Percentiles rank a stretch among this genome's conserved stretches.
These are phyloP conservation scores for Pammene aurita DNA, from an alignment of 2,888 invertebrate genomes.

Conservation along the genomic window DNA sequence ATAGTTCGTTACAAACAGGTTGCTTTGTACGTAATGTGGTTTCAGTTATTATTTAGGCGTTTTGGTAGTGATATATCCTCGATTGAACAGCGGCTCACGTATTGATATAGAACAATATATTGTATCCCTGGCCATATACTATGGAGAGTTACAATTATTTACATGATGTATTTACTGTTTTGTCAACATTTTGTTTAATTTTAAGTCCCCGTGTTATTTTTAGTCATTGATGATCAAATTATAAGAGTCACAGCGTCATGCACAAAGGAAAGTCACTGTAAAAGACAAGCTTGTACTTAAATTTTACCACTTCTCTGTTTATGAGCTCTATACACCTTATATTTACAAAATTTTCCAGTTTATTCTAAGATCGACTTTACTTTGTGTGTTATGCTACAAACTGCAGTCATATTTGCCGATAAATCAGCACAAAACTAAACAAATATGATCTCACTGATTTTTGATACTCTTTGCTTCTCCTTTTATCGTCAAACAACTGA, in stretches of 20 bases:
- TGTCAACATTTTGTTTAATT: constrained; percentile 48
- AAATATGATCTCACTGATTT: constrained; percentile 32
- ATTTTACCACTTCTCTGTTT: constrained; percentile 8
- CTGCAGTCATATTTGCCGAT: constrained; percentile 24
- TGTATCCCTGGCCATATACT: constrained; percentile 64
- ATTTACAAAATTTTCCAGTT: not conserved
- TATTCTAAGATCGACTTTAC: constrained; percentile 8
- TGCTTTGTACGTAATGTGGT: constrained; percentile 6
- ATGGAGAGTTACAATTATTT: constrained; percentile 59
- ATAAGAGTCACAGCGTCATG: constrained; percentile 17
- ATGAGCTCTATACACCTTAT: not conserved
- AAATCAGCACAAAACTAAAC: constrained; percentile 13
- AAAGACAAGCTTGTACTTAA: constrained; percentile 32
- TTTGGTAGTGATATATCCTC: constrained; percentile 42
- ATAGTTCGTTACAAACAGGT: constrained; percentile 9
- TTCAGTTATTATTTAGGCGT: constrained; percentile 15
- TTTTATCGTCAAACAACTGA: constrained; percentile 15
- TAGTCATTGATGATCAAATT: constrained; percentile 41
- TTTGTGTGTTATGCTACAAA: constrained; percentile 33
- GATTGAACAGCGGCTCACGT: constrained; percentile 17
- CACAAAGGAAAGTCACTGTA: constrained; percentile 29
- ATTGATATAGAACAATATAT: constrained; percentile 42
- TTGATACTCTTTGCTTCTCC: constrained; percentile 13
- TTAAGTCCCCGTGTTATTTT: constrained; percentile 50
- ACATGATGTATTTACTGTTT: constrained; percentile 58